A percentile compares a stretch with the other conserved stretches of the same genome.
Conservation (phyloP, 2,888 invertebrate species). For the Zygaena filipendulae region DNA sequence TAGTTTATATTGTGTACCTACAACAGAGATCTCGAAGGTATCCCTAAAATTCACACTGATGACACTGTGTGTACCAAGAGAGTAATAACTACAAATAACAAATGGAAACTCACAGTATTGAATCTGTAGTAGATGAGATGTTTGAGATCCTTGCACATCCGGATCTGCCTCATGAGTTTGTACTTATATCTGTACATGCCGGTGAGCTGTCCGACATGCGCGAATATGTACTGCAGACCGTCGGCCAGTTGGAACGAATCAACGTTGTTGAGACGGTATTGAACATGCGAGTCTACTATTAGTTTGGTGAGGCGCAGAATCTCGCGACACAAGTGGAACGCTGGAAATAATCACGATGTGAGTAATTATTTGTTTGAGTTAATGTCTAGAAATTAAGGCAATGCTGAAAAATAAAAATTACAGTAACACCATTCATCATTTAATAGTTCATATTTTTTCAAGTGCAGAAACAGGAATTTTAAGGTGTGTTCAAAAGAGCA, state of each 20-base stretch:
- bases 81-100: no score
- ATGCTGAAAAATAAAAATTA: no score
- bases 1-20: no score
- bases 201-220: constrained; percentile 98
- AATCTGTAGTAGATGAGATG: constrained; percentile 99
- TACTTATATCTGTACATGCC: constrained; percentile 99
- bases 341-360: constrained; percentile 64
- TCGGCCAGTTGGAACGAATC: constrained; percentile 99
- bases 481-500: no score
- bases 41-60: no score
- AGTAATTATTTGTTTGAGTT: no score
- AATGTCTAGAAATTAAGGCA: no score
- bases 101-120: constrained; percentile 95
- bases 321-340: constrained; percentile 99
- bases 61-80: no score
- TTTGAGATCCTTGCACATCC: constrained; percentile 99
- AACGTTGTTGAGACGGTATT: constrained; percentile 98
- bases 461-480: no score
- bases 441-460: no score
- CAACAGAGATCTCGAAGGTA: no score
- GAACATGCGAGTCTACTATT: constrained; percentile 99
- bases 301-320: constrained; percentile 98
- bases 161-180: constrained; percentile 97
- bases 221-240: constrained; percentile 98
- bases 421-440: no score